A percentile compares a stretch with the other conserved stretches of the same genome.
Conservation (phyloP, 2,797 vertebrate genomes). For the Limosa lapponica region DNA sequence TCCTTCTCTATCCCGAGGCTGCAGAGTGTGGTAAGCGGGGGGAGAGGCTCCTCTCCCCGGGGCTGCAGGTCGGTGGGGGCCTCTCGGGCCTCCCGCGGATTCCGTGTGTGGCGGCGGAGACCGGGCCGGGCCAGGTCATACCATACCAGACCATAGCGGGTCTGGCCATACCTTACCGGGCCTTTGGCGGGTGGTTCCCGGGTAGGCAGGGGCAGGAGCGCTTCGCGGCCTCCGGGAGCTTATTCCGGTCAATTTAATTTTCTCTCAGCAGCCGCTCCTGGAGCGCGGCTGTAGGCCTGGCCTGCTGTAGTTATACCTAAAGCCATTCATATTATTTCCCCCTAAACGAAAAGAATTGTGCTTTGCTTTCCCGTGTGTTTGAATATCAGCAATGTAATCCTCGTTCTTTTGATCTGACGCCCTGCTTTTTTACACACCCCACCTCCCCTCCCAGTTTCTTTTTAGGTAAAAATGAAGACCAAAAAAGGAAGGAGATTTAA, state of each 20-base stretch:
- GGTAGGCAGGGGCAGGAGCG: background rate
- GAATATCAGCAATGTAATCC: no score
- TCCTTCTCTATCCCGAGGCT: accelerated
- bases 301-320: background rate
- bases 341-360: accelerated
- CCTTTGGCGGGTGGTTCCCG: accelerated
- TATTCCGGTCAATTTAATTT: accelerated
- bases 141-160: no score
- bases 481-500: constrained; percentile 61
- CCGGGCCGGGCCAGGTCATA: background rate
- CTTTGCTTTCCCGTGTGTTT: accelerated
- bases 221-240: background rate
- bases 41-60: no score
- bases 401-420: background rate
- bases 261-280: accelerated
- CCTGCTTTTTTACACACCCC: background rate
- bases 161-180: background rate
- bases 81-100: no score
- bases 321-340: background rate
- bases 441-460: background rate
- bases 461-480: constrained; percentile 81
- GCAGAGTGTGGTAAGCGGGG: background rate
- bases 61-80: background rate
- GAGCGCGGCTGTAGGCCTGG: background rate
- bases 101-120: background rate